Conservation (phyloP, 1,140 invertebrate genomes). For the Nomia melanderi region DNA sequence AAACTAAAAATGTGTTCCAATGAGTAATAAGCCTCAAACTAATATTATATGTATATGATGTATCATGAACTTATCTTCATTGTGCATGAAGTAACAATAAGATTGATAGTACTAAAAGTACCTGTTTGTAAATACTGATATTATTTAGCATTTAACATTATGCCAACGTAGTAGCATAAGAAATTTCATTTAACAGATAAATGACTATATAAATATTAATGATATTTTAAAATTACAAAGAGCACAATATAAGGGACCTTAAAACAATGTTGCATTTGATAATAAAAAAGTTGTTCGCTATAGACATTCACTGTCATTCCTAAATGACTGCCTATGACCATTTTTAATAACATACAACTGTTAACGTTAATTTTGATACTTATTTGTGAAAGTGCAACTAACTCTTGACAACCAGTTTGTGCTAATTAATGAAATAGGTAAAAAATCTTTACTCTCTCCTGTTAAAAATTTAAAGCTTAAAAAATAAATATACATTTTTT, state of each 20-base stretch:
- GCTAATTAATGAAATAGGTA: conserved; percentile 28
- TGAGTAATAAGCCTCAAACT: conserved; percentile 38
- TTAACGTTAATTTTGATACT: conserved; percentile 41
- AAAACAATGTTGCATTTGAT: conserved; percentile 6
- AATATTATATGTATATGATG: conserved; percentile 28
- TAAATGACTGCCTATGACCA: conserved; percentile 18
- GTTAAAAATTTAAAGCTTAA: conserved; percentile 19
- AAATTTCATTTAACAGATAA: conserved; percentile 46
- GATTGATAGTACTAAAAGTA: conserved; percentile 41
- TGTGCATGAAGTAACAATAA: conserved; percentile 42
- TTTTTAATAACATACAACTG: conserved; percentile 23
- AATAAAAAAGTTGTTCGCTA: conserved; percentile 31
- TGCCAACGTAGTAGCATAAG: conserved; percentile 37
- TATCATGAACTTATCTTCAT: conserved; percentile 37
- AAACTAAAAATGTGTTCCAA: conserved; percentile 31
- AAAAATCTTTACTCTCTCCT: not conserved
- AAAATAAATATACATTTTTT: conserved; percentile 30
- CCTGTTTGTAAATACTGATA: conserved; percentile 50
- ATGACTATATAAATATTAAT: conserved; percentile 41
- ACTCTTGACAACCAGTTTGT: conserved; percentile 45
- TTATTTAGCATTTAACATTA: conserved; percentile 45
- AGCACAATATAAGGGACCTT: conserved; percentile 31
- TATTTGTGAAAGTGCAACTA: conserved; percentile 39
- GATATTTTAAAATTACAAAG: conserved; percentile 38
- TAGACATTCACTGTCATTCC: conserved; percentile 24